Base-by-base conservation (phyloP, 2,888 invertebrate species). In the Phlogophora meticulosa region DNA sequence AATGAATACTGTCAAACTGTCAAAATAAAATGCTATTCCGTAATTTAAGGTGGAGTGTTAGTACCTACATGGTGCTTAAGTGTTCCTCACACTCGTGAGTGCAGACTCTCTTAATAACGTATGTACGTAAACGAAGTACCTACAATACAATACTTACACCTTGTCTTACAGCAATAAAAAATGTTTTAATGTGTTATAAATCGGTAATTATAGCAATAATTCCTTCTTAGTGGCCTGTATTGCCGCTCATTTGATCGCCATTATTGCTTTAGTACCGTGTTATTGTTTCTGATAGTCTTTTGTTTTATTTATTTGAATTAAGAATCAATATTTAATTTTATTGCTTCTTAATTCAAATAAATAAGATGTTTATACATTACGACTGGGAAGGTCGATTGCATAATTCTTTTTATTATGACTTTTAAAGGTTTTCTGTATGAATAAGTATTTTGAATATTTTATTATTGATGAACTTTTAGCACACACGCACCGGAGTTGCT, bases 171-270 rank as follows among this genome's bases (percentile, higher is more conserved):
- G 11, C 17, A 36, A 17, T 66, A 42, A 42, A 73, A 61, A 73
- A 40, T 28, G 36, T 32, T 73, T 48, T 51, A 67, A 57, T 52
- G 42, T 51, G 20, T 73, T 62, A 76, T 84, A 76, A 82, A 84
- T 84, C 76, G 64, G 61, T 78, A 67, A 82, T 85, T 78, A 77
- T 36, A 53, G 68, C 78, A 79, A 84, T 84, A 78, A 73, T 74
- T 68, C 9, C 58, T 43, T 45, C 3, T 56, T 52, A 76, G 52
- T 57, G 32, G 40, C 24, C 24, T 58, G 67, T 64, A 78, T 45
- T 40, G 36, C 22, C n/a, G 28, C 17, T 48, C 53, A 52, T 51
- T 51, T 36, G 11, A 36, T 36, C 32, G 20, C 20, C 20, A 32
- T 51, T 49, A 32, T 38, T 38, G 9, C 11, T 57, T 32, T 20